Conservation (phyloP, 2,888 invertebrate species). For the Leptinotarsa haldemani region DNA sequence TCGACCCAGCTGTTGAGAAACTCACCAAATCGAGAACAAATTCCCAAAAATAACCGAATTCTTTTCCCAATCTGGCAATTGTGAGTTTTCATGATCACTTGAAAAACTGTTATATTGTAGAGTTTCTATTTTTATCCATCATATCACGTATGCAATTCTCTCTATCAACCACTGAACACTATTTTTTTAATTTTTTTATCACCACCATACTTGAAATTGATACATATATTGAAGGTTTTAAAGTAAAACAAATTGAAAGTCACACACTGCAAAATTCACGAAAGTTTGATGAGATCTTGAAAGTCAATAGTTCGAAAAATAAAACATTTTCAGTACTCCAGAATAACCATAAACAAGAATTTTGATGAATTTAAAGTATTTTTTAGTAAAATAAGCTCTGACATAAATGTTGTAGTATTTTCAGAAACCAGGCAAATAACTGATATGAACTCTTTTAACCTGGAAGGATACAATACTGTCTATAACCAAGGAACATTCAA, state of each 20-base stretch:
- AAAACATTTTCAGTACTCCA: conserved; percentile 18
- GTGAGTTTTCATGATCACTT: background rate
- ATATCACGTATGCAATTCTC: conserved; percentile 18
- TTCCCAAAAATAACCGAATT: conserved; percentile 19
- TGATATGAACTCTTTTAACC: conserved; percentile 20
- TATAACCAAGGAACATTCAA: conserved; percentile 20
- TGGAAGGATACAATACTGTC: conserved; percentile 20
- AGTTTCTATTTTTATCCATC: background rate
- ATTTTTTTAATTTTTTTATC: background rate
- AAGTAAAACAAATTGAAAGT: conserved; percentile 17
- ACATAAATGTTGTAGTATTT: conserved; percentile 16
- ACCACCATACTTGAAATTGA: conserved; percentile 16
- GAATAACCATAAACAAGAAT: conserved; percentile 11
- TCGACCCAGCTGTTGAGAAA: conserved; percentile 17
- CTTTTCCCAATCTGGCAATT: conserved; percentile 10
- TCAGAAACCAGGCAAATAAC: conserved; percentile 22
- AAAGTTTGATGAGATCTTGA: conserved; percentile 14
- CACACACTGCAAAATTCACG: background rate
- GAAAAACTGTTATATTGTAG: conserved; percentile 5
- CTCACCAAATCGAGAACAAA: conserved; percentile 23
- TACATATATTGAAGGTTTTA: conserved; percentile 11
- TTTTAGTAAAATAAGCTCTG: conserved; percentile 22
- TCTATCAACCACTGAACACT: conserved; percentile 21
- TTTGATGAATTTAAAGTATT: conserved; percentile 18
- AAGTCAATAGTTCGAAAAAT: conserved; percentile 17